Conservation (phyloP, 1,140 invertebrate species). For the Heliconius hermathena region DNA sequence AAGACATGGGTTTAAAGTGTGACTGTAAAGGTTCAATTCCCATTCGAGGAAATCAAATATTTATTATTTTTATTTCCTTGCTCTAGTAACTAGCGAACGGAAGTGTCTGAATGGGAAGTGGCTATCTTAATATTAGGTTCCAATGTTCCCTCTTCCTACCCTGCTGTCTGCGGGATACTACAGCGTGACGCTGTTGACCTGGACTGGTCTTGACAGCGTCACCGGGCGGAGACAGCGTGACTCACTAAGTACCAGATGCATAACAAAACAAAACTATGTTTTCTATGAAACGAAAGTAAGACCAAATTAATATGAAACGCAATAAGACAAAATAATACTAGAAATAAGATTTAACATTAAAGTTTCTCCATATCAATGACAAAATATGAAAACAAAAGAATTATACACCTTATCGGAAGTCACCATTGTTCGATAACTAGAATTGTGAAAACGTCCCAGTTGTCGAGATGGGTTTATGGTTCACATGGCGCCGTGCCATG, state of each 20-base stretch:
- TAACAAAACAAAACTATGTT: neutral
- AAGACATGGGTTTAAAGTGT: too few relatives aligned
- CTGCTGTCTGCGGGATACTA: neutral
- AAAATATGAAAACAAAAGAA: slow-evolving; percentile 35
- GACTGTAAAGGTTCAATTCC: too few relatives aligned
- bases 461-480: slow-evolving; percentile 38
- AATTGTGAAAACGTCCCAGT: slow-evolving; percentile 45
- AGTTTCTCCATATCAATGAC: slow-evolving; percentile 19
- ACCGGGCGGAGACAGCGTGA: too few relatives aligned
- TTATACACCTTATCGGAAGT: slow-evolving; percentile 26
- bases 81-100: too few relatives aligned
- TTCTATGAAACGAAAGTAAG: neutral
- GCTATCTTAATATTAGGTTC: neutral
- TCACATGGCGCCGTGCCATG: slow-evolving; percentile 38
- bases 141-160: neutral
- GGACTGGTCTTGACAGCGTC: too few relatives aligned
- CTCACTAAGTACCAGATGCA: too few relatives aligned
- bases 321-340: too few relatives aligned
- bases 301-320: too few relatives aligned
- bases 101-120: neutral
- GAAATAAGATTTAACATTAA: neutral
- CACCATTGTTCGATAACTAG: slow-evolving; percentile 36
- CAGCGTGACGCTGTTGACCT: neutral
- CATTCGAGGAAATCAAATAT: too few relatives aligned
- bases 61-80: too few relatives aligned